These are phyloP conservation scores for Iphiclides podalirius DNA, from an alignment of 2,888 invertebrate genomes.

Conservation along the genomic window DNA sequence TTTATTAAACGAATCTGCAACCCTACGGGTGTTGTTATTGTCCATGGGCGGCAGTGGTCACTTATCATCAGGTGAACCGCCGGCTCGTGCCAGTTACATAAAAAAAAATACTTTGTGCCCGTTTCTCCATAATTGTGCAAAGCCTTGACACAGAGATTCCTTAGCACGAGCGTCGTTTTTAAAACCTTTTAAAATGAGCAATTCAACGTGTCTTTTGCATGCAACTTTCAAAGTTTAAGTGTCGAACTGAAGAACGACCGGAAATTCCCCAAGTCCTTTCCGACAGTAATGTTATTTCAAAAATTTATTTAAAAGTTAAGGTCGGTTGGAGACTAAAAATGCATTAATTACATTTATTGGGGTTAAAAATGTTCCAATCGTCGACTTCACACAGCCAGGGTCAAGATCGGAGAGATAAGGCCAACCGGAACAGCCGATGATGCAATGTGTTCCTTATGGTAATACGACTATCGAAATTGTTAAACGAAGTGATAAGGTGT, in stretches of 20 bases:
- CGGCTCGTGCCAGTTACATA: no score
- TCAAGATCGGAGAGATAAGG: constrained; percentile 27
- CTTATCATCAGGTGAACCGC: no score
- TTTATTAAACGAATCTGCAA: no score
- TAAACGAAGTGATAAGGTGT: constrained; percentile 14
- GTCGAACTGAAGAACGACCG: constrained; percentile 14
- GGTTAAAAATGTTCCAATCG: constrained; percentile 27
- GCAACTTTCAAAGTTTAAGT: constrained; percentile 1
- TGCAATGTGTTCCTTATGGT: constrained; percentile 21
- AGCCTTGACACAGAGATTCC: no score
- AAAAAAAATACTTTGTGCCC: no score
- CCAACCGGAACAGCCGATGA: constrained; percentile 26
- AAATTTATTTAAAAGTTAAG: constrained; percentile 21
- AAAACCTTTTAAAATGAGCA: no score
- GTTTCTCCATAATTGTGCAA: no score
- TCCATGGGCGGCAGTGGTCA: no score
- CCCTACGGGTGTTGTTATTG: no score
- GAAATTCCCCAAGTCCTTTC: constrained; percentile 13
- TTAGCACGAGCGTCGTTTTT: no score
- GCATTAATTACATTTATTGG: constrained; percentile 22
- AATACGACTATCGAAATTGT: constrained; percentile 7
- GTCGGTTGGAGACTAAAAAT: constrained; percentile 21
- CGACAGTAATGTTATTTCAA: constrained; percentile 7
- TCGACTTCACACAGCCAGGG: constrained; percentile 25
- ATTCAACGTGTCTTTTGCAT: no score